Conservation (phyloP, 2,888 invertebrate genomes). For the Parnassius smintheus region DNA sequence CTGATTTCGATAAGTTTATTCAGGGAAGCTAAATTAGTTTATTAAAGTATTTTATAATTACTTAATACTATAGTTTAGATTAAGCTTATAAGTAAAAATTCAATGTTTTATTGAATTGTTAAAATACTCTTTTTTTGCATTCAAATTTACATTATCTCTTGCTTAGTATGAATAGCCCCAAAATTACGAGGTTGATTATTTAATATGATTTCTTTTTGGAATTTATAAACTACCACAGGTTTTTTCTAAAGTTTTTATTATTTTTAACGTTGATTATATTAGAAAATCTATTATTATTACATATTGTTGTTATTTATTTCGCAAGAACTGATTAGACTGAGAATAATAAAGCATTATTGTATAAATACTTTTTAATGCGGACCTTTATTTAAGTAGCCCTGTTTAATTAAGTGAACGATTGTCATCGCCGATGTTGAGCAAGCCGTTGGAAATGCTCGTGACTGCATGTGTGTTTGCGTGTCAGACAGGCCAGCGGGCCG, state of each 20-base stretch:
- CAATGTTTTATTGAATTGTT: not conserved
- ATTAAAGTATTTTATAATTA: not conserved
- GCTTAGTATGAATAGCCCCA: no score
- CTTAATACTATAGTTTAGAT: slow-evolving; percentile 8
- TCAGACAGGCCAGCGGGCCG: slow-evolving; percentile 42
- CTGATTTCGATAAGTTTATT: slow-evolving; percentile 81
- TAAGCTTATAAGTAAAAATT: slow-evolving; percentile 3
- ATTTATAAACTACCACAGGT: no score
- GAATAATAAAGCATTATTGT: slow-evolving; percentile 24
- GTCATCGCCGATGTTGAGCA: slow-evolving; percentile 32
- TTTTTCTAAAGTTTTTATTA: no score
- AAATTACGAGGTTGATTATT: no score
- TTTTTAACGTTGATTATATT: not conserved
- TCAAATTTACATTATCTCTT: no score
- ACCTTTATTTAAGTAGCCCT: slow-evolving; percentile 3
- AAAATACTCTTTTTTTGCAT: not conserved
- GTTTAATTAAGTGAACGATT: slow-evolving; percentile 26
- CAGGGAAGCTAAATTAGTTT: slow-evolving; percentile 50
- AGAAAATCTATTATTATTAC: not conserved
- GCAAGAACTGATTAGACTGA: slow-evolving; percentile 27
- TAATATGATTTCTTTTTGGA: no score
- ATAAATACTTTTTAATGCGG: slow-evolving; percentile 7
- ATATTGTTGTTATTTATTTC: slow-evolving; percentile 31
- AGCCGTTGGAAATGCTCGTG: slow-evolving; percentile 24
- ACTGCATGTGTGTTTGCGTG: slow-evolving; percentile 67